Evolutionary conservation across 2,797 vertebrate species (phyloP).

Genomic region (Aotus griseimembra): DNA sequence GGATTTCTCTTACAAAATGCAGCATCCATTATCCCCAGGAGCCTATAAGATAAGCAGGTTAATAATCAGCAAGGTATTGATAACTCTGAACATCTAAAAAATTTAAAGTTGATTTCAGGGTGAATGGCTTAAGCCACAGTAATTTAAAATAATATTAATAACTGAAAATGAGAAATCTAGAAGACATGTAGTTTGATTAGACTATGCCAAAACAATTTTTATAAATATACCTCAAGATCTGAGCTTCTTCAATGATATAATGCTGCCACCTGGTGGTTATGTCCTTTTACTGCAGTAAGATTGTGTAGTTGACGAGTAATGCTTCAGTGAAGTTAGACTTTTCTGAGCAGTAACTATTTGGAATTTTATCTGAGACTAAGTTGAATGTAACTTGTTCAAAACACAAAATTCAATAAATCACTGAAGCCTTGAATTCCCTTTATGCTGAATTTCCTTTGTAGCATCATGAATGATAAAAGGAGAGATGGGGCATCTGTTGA

Average conservation of each 20-base stretch:
- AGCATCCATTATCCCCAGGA: background rate
- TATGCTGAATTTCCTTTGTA: background rate
- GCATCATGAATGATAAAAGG: background rate
- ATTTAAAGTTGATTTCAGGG: background rate
- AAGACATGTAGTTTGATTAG: background rate
- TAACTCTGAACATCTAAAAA: background rate
- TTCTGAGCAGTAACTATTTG: background rate
- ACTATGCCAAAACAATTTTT: background rate
- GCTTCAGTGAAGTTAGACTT: background rate
- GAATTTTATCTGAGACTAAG: conserved; percentile 25
- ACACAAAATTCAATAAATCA: background rate
- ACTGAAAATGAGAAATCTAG: background rate
- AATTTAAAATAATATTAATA: background rate
- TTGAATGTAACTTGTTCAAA: background rate
- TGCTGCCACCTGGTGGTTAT: conserved; percentile 75
- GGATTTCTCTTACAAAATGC: background rate
- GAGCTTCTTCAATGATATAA: conserved; percentile 43
- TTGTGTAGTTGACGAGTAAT: background rate
- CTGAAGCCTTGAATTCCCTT: background rate
- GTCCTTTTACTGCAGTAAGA: conserved; percentile 18
- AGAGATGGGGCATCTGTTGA: background rate
- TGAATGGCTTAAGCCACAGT: background rate
- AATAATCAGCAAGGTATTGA: background rate
- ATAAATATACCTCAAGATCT: background rate
- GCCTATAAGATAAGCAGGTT: background rate